A percentile compares a stretch with the other conserved stretches of the same genome.
Evolutionary conservation across 2,797 vertebrate genomes (phyloP).

Genomic region (Linurgus olivaceus): DNA sequence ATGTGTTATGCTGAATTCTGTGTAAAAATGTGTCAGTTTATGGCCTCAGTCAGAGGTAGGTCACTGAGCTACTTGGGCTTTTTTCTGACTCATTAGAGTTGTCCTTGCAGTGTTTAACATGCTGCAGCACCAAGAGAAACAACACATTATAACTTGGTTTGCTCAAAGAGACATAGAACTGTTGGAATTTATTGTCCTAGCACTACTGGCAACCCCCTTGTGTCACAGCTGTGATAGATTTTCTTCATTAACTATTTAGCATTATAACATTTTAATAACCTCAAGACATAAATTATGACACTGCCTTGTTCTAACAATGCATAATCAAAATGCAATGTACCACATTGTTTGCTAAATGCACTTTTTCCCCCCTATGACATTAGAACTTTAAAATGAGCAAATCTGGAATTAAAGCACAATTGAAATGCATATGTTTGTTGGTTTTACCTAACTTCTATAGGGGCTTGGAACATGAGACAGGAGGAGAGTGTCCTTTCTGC

Average conservation of each 20-base stretch:
- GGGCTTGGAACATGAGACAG: background rate
- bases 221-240: background rate
- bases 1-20: background rate
- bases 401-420: background rate
- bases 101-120: background rate
- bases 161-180: background rate
- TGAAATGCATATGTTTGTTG: background rate
- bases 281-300: background rate
- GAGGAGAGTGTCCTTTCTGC: background rate
- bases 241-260: background rate
- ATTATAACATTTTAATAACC: constrained; percentile 10
- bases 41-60: background rate
- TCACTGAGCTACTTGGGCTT: background rate
- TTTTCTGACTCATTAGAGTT: background rate
- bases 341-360: background rate
- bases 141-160: background rate
- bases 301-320: background rate
- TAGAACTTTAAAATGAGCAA: background rate
- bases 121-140: background rate
- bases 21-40: background rate
- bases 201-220: background rate
- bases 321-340: background rate
- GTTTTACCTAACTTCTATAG: background rate
- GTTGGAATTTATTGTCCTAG: background rate
- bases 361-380: accelerated